Evolutionary conservation across 2,797 vertebrate species (phyloP).

Genomic region (Mionectes olivaceus): DNA sequence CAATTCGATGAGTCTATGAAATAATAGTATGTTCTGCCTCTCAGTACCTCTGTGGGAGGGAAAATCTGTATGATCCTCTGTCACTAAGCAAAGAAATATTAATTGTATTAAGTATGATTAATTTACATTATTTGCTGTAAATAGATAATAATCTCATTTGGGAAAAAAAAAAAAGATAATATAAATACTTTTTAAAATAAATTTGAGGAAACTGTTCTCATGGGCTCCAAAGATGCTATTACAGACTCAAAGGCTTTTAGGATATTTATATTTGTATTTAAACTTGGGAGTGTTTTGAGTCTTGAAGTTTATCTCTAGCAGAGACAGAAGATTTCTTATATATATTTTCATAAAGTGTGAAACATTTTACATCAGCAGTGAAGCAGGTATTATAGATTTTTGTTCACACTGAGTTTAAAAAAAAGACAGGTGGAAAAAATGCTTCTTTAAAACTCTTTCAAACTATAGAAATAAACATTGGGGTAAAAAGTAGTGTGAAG

Average conservation of each 20-base stretch:
- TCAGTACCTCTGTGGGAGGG: background rate
- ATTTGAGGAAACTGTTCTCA: background rate
- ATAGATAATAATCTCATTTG: background rate
- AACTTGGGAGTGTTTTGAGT: background rate
- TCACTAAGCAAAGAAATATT: background rate
- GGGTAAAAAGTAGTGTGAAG: background rate
- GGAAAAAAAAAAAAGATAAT: background rate
- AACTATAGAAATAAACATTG: background rate
- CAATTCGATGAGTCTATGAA: background rate
- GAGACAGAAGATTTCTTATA: background rate
- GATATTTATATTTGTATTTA: background rate
- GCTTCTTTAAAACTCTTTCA: background rate
- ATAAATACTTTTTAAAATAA: background rate
- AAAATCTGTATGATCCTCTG: background rate
- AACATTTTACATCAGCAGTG: background rate
- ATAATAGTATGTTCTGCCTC: background rate
- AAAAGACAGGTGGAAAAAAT: background rate
- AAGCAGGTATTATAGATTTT: background rate
- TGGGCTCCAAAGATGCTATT: background rate
- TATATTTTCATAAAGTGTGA: background rate
- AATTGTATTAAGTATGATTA: background rate
- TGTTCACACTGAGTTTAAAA: background rate
- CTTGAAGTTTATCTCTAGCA: background rate
- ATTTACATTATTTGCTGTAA: background rate
- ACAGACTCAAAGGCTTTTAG: background rate